Percentiles rank a stretch among this genome's conserved stretches.
These are phyloP conservation scores for Rhagonycha lutea DNA, from an alignment of 2,888 invertebrate species.

Conservation along the genomic window DNA sequence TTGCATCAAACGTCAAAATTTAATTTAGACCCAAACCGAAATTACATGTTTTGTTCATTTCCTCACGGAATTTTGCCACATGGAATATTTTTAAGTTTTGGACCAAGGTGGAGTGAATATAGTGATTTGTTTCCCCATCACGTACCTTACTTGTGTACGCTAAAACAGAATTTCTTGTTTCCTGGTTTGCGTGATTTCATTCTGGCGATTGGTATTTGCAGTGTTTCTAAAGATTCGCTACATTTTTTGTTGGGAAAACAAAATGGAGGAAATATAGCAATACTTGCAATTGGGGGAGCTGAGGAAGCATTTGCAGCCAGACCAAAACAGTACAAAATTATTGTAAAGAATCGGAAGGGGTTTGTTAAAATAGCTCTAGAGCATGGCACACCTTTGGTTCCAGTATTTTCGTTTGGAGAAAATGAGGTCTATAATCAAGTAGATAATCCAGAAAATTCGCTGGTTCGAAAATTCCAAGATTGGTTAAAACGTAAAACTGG, in stretches of 20 bases:
- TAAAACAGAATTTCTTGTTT: conserved; percentile 69
- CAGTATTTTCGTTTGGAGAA: conserved; percentile 90
- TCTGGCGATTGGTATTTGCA: conserved; percentile 59
- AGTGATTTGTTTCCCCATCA: conserved; percentile 58
- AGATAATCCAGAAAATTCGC: conserved; percentile 71
- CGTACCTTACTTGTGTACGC: conserved; percentile 57
- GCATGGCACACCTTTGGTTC: conserved; percentile 78
- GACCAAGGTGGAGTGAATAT: conserved; percentile 65
- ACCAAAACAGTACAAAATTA: conserved; percentile 74
- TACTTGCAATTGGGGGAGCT: conserved; percentile 87
- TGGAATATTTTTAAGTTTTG: conserved; percentile 80
- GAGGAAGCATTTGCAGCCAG: conserved; percentile 83
- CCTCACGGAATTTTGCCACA: conserved; percentile 86
- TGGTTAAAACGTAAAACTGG: conserved; percentile 69
- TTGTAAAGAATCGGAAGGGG: conserved; percentile 74
- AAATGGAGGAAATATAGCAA: conserved; percentile 64
- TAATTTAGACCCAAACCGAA: conserved; percentile 76
- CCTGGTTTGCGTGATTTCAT: conserved; percentile 75
- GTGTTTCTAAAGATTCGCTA: conserved; percentile 70
- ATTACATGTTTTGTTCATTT: conserved; percentile 86
- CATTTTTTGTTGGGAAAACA: conserved; percentile 62
- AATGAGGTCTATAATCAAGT: conserved; percentile 82
- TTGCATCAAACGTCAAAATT: conserved; percentile 83
- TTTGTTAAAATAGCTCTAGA: conserved; percentile 47
- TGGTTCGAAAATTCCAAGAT: conserved; percentile 70